A percentile compares a stretch with the other conserved stretches of the same genome.
These are phyloP conservation scores for Hedya salicella DNA, from an alignment of 2,888 invertebrate genomes.

Conservation along the genomic window DNA sequence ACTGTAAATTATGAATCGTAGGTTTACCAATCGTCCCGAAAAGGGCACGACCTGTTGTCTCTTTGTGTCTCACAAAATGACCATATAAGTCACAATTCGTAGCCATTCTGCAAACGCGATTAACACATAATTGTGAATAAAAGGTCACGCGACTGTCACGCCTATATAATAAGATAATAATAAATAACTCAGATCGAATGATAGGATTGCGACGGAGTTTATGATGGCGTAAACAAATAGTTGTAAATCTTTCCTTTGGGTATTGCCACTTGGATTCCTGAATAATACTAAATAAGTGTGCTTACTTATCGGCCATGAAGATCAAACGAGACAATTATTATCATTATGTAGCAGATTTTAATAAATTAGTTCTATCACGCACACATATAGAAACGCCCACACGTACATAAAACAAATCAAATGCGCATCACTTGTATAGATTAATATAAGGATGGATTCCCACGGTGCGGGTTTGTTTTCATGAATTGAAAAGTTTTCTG, in stretches of 20 bases:
- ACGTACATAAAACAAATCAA: too few species aligned
- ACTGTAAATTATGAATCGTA: not conserved
- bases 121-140: constrained; percentile 58
- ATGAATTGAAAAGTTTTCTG: too few species aligned
- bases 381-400: too few species aligned
- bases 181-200: constrained; percentile 6
- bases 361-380: too few species aligned
- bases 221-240: constrained; percentile 13
- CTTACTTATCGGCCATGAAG: not conserved
- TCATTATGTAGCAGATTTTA: too few species aligned
- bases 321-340: too few species aligned
- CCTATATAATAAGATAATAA: constrained; percentile 2
- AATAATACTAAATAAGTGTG: not conserved
- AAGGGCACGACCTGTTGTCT: not conserved
- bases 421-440: too few species aligned
- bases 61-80: constrained; percentile 7
- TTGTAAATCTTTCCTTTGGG: not conserved
- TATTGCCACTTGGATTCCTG: not conserved
- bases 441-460: too few species aligned
- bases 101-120: constrained; percentile 45
- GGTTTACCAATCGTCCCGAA: not conserved
- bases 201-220: constrained; percentile 11
- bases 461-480: too few species aligned
- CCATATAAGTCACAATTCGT: constrained; percentile 11
- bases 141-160: constrained; percentile 51